Evolutionary conservation across 92 coral and sea anemone genomes (phyloP), one percentile per base, ranked within the genome.

Genomic region (Phymanthus crucifer): DNA sequence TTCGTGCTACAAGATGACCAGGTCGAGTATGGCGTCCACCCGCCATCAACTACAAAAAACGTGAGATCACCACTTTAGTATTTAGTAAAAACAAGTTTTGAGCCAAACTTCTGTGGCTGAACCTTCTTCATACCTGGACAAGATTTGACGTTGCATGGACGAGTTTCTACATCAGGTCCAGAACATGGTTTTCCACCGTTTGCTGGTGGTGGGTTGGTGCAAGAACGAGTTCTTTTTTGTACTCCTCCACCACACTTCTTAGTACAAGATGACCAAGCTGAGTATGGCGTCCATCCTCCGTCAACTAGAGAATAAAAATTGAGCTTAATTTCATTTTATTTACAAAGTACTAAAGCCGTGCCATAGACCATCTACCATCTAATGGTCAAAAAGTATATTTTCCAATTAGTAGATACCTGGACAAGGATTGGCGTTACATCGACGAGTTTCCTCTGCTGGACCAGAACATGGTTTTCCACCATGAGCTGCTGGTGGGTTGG

Each of bases 221-320:
- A 77, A 9, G 81, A 35, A 33, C 81, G 48, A 18, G 40, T 50
- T 33, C 81, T 56, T 32, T 29, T 66, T 24, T 64, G 56, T 24
- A 27, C 14, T 10, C 80, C 80, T 52, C 71, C 71, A 48, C 80
- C 80, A 58, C 80, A 76, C 9, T 21, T 21, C 72, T 77, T 77
- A 36, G 34, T 36, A n/a, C 81, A 77, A 0, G 71, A 17, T 3
- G 81, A 58, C 81, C 81, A 77, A 9, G 21, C 81, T 13, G 48
- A 43, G 48, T 43, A 43, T 43, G 48, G 48, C 14, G 48, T 43
- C 12, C 14, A 43, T 6, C 48, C 48, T 4, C 48, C 48, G 13
- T 43, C 48, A 43, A 43, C 48, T 43, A 6, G 2, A 6, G 12
- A 9, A 3, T 3, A 43, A 10, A 43, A 43, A 43, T 0, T 43